Conservation (phyloP, 37 sponge, comb jelly and placozoan species). For the Ephydatia muelleri region DNA sequence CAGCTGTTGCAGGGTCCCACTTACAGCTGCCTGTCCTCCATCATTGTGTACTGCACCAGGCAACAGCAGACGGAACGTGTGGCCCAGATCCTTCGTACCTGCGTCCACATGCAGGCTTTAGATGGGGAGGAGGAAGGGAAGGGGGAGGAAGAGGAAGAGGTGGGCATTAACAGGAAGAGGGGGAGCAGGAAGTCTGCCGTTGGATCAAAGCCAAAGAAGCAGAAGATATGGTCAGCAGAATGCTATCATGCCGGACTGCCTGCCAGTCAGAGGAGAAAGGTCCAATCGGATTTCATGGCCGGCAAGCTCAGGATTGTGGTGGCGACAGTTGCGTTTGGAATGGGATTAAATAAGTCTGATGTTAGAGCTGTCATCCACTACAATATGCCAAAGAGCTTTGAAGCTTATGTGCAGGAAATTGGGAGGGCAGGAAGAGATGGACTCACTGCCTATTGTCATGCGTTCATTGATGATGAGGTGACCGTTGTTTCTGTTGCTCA, state of each 20-base stretch:
- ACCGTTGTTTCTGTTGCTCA: neutral
- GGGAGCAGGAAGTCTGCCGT: neutral
- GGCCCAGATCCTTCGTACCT: slow-evolving; percentile 82
- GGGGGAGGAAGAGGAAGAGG: neutral
- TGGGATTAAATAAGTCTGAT: slow-evolving; percentile 93
- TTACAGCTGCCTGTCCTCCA: slow-evolving; percentile 55
- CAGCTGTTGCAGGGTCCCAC: slow-evolving; percentile 45
- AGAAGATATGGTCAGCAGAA: slow-evolving; percentile 57
- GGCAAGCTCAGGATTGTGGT: slow-evolving; percentile 74
- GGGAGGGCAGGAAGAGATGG: slow-evolving; percentile 98
- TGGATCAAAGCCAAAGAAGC: slow-evolving; percentile 5
- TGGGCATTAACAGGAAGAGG: neutral
- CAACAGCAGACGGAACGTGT: slow-evolving; percentile 89
- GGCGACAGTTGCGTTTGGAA: slow-evolving; percentile 88
- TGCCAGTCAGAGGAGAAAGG: slow-evolving; percentile 44
- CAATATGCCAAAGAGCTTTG: slow-evolving; percentile 92
- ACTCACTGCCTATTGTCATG: slow-evolving; percentile 83
- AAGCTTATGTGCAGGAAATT: slow-evolving; percentile 98
- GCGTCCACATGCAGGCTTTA: slow-evolving; percentile 41
- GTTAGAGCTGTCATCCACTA: slow-evolving; percentile 96
- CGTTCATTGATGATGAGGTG: slow-evolving; percentile 86
- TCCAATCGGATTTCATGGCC: slow-evolving; percentile 87
- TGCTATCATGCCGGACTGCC: slow-evolving; percentile 93
- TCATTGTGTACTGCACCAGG: slow-evolving; percentile 95
- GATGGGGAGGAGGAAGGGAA: neutral